Evolutionary conservation across 2,797 vertebrate species (phyloP).

Genomic region (Antrozous pallidus): DNA sequence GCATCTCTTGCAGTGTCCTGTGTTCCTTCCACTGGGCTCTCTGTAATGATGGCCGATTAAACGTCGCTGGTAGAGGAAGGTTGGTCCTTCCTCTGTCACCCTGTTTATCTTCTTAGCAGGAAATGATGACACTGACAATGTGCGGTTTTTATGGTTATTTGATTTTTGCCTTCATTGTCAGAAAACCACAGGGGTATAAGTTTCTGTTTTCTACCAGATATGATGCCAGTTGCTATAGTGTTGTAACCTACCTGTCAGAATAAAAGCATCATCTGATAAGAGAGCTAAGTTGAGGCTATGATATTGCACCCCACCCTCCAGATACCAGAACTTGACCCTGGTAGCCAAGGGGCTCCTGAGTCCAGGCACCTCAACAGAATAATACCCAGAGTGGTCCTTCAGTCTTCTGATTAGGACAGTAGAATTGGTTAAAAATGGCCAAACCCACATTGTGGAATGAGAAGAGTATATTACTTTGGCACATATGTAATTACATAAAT

Average conservation of each 20-base stretch:
- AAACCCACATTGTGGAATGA: neutral
- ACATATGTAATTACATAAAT: neutral
- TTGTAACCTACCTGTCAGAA: neutral
- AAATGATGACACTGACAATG: neutral
- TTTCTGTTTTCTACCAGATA: neutral
- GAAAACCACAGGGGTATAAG: neutral
- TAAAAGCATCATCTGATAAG: neutral
- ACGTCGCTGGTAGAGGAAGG: neutral
- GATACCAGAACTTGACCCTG: neutral
- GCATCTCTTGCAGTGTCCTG: neutral
- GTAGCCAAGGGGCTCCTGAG: too few relatives aligned
- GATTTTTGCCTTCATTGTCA: conserved; percentile 6
- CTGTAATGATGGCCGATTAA: neutral
- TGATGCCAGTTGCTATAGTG: neutral
- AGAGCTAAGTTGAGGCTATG: too few relatives aligned
- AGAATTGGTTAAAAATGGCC: neutral
- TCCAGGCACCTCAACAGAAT: neutral
- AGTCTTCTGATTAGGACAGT: neutral
- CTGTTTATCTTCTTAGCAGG: conserved; percentile 37
- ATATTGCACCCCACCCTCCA: too few relatives aligned
- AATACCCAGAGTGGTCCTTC: neutral
- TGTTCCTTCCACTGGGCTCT: neutral
- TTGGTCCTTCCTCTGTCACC: conserved; percentile 26
- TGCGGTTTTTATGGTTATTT: neutral
- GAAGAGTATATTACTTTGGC: neutral